Evolutionary conservation across 2,797 vertebrate species (phyloP).

Genomic region (Mormyrops boulengeri): DNA sequence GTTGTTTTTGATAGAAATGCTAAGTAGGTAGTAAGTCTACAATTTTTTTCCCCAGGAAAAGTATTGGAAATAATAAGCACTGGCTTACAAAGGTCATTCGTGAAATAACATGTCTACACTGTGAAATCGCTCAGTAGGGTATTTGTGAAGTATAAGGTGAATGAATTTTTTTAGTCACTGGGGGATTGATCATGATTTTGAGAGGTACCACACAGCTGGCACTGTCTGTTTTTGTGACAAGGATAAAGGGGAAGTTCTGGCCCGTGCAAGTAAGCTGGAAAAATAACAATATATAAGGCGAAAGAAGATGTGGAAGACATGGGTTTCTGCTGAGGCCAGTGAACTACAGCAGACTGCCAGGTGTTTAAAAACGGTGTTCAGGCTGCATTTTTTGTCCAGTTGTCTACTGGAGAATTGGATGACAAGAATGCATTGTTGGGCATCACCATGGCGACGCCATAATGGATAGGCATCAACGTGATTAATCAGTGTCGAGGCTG

Average conservation of each 20-base stretch:
- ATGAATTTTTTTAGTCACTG: background rate
- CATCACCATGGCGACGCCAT: slow-evolving; percentile 53
- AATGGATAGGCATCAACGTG: slow-evolving; percentile 43
- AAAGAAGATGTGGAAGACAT: background rate
- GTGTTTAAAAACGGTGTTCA: background rate
- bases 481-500: slow-evolving; percentile 52
- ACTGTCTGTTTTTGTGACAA: slow-evolving; percentile 14
- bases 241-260: background rate
- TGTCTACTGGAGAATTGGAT: slow-evolving; percentile 52
- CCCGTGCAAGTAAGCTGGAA: background rate
- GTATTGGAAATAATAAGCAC: slow-evolving; percentile 1
- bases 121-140: background rate
- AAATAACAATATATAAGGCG: slow-evolving; percentile 13
- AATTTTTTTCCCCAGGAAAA: background rate
- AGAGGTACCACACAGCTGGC: background rate
- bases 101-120: background rate
- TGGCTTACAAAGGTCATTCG: background rate
- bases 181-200: background rate
- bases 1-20: background rate
- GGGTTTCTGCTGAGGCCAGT: slow-evolving; percentile 5
- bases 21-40: slow-evolving; percentile 3
- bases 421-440: slow-evolving; percentile 52
- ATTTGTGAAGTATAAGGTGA: background rate
- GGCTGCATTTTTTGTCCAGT: slow-evolving; percentile 62
- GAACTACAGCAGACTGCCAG: slow-evolving; percentile 7